Conservation (phyloP, 2,113 vertebrate genomes). For the Tinamus guttatus region DNA sequence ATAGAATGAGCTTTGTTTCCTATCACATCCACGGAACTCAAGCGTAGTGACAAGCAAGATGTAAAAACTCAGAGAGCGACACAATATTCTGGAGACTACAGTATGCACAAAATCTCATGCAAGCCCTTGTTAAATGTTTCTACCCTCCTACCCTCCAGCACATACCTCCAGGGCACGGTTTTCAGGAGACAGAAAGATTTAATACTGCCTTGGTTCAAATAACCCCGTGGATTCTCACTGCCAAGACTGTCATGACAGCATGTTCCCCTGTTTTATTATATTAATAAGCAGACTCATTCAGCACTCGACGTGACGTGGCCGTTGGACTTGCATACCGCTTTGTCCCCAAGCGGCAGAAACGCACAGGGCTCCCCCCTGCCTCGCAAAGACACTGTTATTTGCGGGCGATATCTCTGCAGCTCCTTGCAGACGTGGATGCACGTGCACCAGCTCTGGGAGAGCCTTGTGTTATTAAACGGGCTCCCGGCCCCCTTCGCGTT, state of each 20-base stretch:
- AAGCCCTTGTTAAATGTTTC: constrained; percentile 18
- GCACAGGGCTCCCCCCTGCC: neutral
- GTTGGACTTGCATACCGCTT: neutral
- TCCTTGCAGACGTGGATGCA: neutral
- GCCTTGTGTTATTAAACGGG: neutral
- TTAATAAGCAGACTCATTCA: constrained; percentile 54
- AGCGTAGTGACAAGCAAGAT: neutral
- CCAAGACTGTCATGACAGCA: neutral
- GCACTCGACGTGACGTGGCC: constrained; percentile 36
- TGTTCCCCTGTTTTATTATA: constrained; percentile 58
- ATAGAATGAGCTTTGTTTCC: neutral
- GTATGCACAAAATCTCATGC: constrained; percentile 27
- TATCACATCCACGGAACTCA: neutral
- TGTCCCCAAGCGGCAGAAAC: neutral
- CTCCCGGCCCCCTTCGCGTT: too few species aligned
- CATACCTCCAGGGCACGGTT: constrained; percentile 13
- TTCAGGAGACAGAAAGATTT: constrained; percentile 52
- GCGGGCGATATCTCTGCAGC: neutral
- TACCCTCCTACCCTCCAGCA: neutral
- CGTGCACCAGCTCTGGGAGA: neutral
- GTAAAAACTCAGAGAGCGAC: constrained; percentile 38
- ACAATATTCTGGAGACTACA: neutral
- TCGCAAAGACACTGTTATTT: neutral
- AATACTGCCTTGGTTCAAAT: constrained; percentile 12
- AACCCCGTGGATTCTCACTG: neutral